These are phyloP conservation scores for Macrochelys suwanniensis DNA, from an alignment of 2,797 vertebrate genomes.

Conservation along the genomic window DNA sequence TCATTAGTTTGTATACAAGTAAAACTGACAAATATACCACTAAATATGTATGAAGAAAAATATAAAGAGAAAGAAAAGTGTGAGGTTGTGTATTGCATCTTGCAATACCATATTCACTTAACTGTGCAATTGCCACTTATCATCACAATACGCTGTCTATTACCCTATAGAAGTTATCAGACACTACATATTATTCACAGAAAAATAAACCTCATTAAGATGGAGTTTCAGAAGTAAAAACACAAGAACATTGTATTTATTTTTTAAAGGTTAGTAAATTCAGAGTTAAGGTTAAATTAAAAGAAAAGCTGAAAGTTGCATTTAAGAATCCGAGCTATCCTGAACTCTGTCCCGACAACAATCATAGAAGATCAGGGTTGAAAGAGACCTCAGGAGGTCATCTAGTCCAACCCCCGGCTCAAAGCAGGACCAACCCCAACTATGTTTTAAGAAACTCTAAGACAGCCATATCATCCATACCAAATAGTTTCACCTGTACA, in stretches of 20 bases:
- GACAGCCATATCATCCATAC: neutral
- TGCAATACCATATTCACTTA: conserved; percentile 51
- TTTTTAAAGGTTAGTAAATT: neutral
- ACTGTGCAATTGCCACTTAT: conserved; percentile 75
- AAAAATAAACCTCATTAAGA: conserved; percentile 37
- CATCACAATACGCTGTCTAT: conserved; percentile 65
- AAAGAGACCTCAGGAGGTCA: too few species aligned
- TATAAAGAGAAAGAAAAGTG: conserved; percentile 11
- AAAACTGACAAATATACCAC: conserved; percentile 29
- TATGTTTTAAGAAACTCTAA: neutral
- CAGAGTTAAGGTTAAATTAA: neutral
- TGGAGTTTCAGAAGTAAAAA: conserved; percentile 10
- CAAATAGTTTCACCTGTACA: neutral
- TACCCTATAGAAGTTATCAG: conserved; percentile 64
- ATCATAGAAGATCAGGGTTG: too few species aligned
- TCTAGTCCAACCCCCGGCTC: too few species aligned
- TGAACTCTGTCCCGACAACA: neutral
- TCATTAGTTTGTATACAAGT: conserved; percentile 40
- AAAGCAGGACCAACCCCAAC: too few species aligned
- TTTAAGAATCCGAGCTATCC: neutral
- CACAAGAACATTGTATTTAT: neutral
- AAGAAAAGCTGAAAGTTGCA: conserved; percentile 16
- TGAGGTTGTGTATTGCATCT: conserved; percentile 29
- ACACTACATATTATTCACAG: neutral
- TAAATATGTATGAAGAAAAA: neutral